Conservation (phyloP, 30 jellyfish, hydroid and myxozoan genomes). For the Rhopilema esculentum region DNA sequence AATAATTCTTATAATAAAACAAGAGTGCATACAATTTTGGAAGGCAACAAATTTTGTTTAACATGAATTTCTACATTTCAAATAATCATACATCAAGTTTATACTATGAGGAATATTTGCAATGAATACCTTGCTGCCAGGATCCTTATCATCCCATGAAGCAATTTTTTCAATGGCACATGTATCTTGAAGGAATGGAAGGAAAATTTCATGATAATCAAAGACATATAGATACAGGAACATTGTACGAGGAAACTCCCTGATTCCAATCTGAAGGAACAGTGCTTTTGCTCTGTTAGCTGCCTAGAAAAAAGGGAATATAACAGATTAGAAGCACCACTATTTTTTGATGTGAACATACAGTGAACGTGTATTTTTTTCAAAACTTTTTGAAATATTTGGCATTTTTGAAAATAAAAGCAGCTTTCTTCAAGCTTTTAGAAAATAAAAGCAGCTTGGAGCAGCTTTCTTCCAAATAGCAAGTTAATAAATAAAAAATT, state of each 20-base stretch:
- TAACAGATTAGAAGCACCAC: neutral
- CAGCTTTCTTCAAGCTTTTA: too few species aligned
- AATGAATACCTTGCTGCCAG: neutral
- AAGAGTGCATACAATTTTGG: too few species aligned
- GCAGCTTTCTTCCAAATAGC: too few species aligned
- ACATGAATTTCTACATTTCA: too few species aligned
- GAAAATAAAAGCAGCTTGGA: too few species aligned
- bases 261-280: constrained; percentile 89
- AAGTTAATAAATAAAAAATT: too few species aligned
- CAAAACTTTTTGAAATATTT: too few species aligned
- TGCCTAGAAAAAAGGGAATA: constrained; percentile 60
- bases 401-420: too few species aligned
- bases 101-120: neutral
- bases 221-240: constrained; percentile 74
- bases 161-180: neutral
- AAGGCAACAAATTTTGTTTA: too few species aligned
- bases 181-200: constrained; percentile 76
- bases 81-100: too few species aligned
- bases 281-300: constrained; percentile 81
- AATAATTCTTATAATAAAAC: too few species aligned
- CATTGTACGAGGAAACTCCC: constrained; percentile 93
- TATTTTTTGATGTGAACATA: neutral
- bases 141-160: neutral
- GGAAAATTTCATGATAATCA: constrained; percentile 76
- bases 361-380: neutral